Evolutionary conservation across 2,888 invertebrate genomes (phyloP).

Genomic region (Cosmorhoe ocellata): DNA sequence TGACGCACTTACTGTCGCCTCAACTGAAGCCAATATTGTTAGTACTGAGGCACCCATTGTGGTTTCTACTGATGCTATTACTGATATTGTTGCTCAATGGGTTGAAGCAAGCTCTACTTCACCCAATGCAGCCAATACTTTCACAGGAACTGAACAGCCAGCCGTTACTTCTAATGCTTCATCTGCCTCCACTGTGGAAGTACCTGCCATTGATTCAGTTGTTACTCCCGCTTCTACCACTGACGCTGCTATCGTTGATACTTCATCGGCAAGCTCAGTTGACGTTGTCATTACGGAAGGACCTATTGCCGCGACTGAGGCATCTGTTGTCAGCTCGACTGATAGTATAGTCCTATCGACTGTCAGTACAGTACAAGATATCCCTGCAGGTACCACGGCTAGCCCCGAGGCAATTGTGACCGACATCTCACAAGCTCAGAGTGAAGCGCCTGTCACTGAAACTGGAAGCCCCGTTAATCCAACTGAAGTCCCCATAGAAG

Average conservation of each 20-base stretch:
- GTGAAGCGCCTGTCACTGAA: conserved; percentile 1
- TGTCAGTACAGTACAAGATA: conserved; percentile 1
- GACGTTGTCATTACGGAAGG: conserved; percentile 8
- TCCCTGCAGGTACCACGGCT: neutral
- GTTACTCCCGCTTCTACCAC: conserved; percentile 1
- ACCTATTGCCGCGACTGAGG: conserved; percentile 6
- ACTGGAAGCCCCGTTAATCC: neutral
- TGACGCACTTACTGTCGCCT: too few species aligned
- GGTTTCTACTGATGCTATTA: neutral
- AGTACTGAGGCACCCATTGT: neutral
- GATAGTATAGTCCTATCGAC: conserved; percentile 7
- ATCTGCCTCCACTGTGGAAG: conserved; percentile 3
- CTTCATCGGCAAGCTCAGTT: conserved; percentile 1
- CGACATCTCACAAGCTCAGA: neutral
- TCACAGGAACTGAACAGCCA: neutral
- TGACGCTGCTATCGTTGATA: neutral
- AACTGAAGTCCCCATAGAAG: neutral
- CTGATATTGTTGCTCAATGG: conserved; percentile 2
- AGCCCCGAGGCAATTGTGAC: neutral
- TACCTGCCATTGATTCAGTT: neutral
- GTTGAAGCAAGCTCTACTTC: neutral
- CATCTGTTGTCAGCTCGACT: neutral
- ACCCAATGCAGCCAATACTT: neutral
- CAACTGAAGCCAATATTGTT: neutral
- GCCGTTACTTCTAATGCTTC: conserved; percentile 2